Base-by-base conservation (phyloP, 2,113 vertebrate genomes). In the Daubentonia madagascariensis region DNA sequence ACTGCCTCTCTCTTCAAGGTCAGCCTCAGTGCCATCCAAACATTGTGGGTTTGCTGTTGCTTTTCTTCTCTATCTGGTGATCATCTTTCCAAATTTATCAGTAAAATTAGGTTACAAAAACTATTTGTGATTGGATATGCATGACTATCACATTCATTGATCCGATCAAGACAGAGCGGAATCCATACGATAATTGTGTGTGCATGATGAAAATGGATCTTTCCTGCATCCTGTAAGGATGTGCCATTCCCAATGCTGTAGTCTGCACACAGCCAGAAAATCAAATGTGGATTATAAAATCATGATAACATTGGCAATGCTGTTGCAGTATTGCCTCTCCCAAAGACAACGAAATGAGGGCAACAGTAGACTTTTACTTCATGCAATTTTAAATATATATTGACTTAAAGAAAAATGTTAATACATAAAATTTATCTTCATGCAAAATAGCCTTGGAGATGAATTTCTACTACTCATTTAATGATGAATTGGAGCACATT, bases 201-300 rank as follows among this genome's bases (percentile, higher is more conserved):
- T 50, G 35, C 45, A 11, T 32, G 40, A 65, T 86, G 28, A 63
- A 89, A 95, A 91, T 76, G 22, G 70, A 68, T 72, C 32, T 22
- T 57, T 83, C 18, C 37, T 87, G 13, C 32, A 28, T 9, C 20
- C 43, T 85, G 28, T 50, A 52, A 23, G 50, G 8, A 79, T 50
- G 68, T 54, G 16, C 17, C 35, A n/a, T 65, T 70, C n/a, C 20
- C 48, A 35, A 1, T 18, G 6, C 30, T 35, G 8, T 28, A 68
- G 28, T 84, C 73, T 61, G 40, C 43, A 89, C 37, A 94, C 48
- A 92, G 14, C 23, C 48, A 93, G 78, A 95, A 92, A 89, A 92
- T 85, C 88, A 86, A 72, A 52, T 17, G 4, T 22, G 68, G 43
- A 70, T 76, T 96, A 81, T 11, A 91, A 93, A 96, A 75, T 75